Evolutionary conservation across 2,113 vertebrate species (phyloP), one percentile per base, ranked within the genome.

Genomic region (Myotis davidii): DNA sequence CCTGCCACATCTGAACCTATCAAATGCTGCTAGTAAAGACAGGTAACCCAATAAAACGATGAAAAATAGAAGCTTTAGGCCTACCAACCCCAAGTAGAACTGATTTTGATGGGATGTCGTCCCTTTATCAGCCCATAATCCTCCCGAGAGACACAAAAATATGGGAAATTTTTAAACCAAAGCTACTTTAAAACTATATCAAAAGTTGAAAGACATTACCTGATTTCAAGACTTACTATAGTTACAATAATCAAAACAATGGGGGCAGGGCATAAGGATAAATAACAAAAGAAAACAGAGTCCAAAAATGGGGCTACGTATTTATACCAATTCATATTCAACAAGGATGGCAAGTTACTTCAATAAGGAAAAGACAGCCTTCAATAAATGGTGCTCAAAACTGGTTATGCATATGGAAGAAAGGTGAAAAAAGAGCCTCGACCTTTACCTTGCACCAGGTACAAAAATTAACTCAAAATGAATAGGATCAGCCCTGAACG

Each of bases 401-500:
- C 82, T 27, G 17, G 34, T n/a, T 56, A 88, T 1, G 45, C 9
- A 48, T 17, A 45, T 27, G 21, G 11, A 61, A 9, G 12, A 29
- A 64, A 64, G 61, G 61, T 12, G 61, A 9, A 37, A 34, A 37
- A 87, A 37, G 14, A 59, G 70, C 29, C 21, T 76, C 1, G 16
- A 42, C 32, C 20, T 74, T 91, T 77, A 45, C 90, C 64, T 69
- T 79, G 81, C 18, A 56, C 9, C 21, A 52, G 3, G 20, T 52
- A n/a, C 17, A 95, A 82, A 91, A 74, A 77, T 34, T 72, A 79
- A 64, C 27, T 92, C 20, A 25, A 50, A 91, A 88, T 42, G 18
- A 37, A 64, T 2, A 39, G 34, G 4, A n/a, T 27, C 54, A n/a
- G 42, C 42, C 42, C 42, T 42, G 6, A 42, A 6, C 42, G 5